Conservation (phyloP, 2,888 invertebrate species). For the Nomada fabriciana region DNA sequence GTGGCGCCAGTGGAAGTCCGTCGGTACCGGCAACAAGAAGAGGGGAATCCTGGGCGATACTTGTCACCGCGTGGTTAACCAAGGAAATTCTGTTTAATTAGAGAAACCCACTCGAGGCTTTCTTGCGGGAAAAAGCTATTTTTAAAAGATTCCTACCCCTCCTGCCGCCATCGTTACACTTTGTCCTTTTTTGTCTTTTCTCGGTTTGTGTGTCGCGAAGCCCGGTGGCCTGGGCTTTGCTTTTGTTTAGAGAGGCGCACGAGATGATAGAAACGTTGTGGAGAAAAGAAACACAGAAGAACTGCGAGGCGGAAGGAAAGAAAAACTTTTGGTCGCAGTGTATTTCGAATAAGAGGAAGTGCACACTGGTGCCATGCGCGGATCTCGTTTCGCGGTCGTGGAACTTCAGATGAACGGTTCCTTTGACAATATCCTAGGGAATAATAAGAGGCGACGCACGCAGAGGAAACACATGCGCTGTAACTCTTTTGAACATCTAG, state of each 20-base stretch:
- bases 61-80: slow-evolving; percentile 43
- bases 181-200: slow-evolving; percentile 25
- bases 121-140: slow-evolving; percentile 62
- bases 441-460: slow-evolving; percentile 1
- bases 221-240: slow-evolving; percentile 31
- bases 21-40: not conserved
- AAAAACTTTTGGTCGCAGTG: not conserved
- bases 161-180: not conserved
- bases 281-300: not conserved
- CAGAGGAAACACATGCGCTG: not conserved
- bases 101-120: slow-evolving; percentile 64
- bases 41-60: slow-evolving; percentile 37
- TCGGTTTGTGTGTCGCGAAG: slow-evolving; percentile 13
- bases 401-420: slow-evolving; percentile 9
- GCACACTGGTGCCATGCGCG: not conserved
- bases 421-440: slow-evolving; percentile 9
- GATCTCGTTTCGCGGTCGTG: not conserved
- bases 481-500: slow-evolving; percentile 9
- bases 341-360: slow-evolving; percentile 9
- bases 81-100: slow-evolving; percentile 71
- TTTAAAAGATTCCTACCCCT: slow-evolving; percentile 59
- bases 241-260: slow-evolving; percentile 59
- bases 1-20: not conserved
- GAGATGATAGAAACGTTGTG: slow-evolving; percentile 38
- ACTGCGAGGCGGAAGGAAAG: not conserved